Evolutionary conservation across 2,888 invertebrate genomes (phyloP).

Genomic region (Tinea semifulvella): DNA sequence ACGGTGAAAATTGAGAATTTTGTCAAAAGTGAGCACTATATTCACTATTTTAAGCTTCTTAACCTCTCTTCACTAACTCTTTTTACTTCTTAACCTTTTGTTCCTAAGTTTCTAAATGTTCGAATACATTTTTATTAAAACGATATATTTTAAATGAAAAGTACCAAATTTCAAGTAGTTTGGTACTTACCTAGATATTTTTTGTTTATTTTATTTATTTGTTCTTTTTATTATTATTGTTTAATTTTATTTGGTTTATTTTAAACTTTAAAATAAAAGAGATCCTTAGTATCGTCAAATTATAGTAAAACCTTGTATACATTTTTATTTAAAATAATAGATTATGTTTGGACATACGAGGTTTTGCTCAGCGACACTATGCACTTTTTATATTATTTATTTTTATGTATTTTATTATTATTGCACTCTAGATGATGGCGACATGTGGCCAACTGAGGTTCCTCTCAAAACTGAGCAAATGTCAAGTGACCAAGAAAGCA

Average conservation of each 20-base stretch:
- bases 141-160: too few species aligned
- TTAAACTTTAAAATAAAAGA: neutral
- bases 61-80: too few species aligned
- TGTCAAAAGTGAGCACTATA: neutral
- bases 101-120: too few species aligned
- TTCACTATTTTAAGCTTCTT: neutral
- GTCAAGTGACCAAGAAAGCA: conserved; percentile 10
- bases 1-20: conserved; percentile 11
- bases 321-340: neutral
- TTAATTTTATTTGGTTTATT: conserved; percentile 11
- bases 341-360: neutral
- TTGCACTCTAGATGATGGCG: conserved; percentile 7
- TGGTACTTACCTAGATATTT: neutral
- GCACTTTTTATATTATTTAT: neutral
- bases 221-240: neutral
- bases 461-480: neutral
- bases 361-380: neutral
- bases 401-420: neutral
- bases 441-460: neutral
- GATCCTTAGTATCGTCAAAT: neutral
- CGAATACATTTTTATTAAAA: too few species aligned
- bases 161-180: neutral
- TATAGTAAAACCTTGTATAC: neutral
- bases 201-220: conserved; percentile 11
- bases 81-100: too few species aligned